Percentiles rank a stretch among this genome's conserved stretches.
Conservation (phyloP, 2,888 invertebrate species). For the Melitaea athalia region DNA sequence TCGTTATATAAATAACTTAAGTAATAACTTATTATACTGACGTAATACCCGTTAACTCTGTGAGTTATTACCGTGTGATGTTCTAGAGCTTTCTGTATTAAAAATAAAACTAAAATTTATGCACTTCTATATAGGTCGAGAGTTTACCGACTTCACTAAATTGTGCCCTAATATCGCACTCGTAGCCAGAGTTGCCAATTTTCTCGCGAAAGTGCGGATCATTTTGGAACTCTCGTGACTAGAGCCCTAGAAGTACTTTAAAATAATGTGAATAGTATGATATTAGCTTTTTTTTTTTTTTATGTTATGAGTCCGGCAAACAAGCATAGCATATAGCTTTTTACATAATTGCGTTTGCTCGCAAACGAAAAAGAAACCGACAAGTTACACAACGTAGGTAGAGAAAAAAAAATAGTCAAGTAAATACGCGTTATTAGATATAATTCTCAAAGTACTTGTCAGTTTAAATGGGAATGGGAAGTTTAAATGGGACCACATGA, state of each 20-base stretch:
- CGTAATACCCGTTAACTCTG: not conserved
- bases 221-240: not conserved
- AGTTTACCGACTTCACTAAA: not conserved
- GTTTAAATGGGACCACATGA: too few species aligned
- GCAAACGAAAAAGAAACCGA: too few species aligned
- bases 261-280: not conserved
- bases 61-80: not conserved
- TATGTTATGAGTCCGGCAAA: too few species aligned
- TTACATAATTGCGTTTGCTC: too few species aligned
- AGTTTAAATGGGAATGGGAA: too few species aligned
- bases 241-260: not conserved
- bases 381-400: too few species aligned
- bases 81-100: constrained; percentile 2
- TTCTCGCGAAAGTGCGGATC: not conserved
- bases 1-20: too few species aligned
- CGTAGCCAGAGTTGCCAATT: constrained; percentile 1
- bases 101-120: not conserved
- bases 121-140: constrained; percentile 1
- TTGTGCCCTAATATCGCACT: constrained; percentile 4
- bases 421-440: too few species aligned
- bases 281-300: too few species aligned
- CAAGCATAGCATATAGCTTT: too few species aligned
- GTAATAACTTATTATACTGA: not conserved
- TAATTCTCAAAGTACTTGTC: too few species aligned
- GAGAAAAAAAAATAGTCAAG: too few species aligned